Percentiles rank a stretch among this genome's conserved stretches.
Evolutionary conservation across 2,888 invertebrate genomes (phyloP).

Genomic region (Pseudoips prasinana): DNA sequence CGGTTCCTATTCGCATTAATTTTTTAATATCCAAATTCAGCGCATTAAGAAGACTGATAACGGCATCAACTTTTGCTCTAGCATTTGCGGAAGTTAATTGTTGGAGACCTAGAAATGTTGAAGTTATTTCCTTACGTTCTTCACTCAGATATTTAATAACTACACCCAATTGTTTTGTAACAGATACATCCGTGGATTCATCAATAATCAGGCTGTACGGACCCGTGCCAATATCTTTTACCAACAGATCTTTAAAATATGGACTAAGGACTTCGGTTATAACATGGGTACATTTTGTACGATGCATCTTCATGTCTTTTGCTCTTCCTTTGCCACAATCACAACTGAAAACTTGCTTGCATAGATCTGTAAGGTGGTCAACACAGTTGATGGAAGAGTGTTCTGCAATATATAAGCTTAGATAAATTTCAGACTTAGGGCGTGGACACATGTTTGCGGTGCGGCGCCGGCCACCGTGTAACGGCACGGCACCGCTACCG

Average conservation of each 20-base stretch:
- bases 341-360: conserved; percentile 1
- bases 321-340: conserved; percentile 2
- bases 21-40: not conserved
- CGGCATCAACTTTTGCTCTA: conserved; percentile 3
- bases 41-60: conserved; percentile 1
- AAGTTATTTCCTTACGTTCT: conserved; percentile 4
- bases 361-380: conserved; percentile 1
- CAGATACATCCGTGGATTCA: conserved; percentile 6
- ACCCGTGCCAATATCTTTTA: not conserved
- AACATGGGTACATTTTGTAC: conserved; percentile 4
- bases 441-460: no score
- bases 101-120: conserved; percentile 6
- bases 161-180: conserved; percentile 5
- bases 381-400: conserved; percentile 2
- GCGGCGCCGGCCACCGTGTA: no score
- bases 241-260: conserved; percentile 2
- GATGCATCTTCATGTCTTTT: conserved; percentile 5
- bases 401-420: conserved; percentile 2
- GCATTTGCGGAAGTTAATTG: conserved; percentile 4
- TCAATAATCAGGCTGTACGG: conserved; percentile 2
- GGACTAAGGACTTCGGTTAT: conserved; percentile 4
- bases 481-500: no score
- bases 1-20: conserved; percentile 22
- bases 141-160: conserved; percentile 5
- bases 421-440: conserved; percentile 2